phyloP scores from a whole-genome alignment of 2,888 invertebrate species.

The Panopea generosa region DNA sequence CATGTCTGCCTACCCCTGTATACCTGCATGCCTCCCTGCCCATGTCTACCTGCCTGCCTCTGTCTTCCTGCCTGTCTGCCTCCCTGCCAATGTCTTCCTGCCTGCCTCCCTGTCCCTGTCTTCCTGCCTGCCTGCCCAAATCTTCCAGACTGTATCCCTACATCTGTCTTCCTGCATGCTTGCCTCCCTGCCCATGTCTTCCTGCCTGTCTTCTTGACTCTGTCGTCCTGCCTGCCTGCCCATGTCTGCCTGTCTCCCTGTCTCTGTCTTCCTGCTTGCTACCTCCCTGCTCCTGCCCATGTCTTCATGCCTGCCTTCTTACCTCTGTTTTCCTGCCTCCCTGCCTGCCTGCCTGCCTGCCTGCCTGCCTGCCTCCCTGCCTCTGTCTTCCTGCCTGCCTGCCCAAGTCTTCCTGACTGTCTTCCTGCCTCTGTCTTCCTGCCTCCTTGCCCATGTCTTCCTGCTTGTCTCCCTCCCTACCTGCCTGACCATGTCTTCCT shows the following conservation, averaged over 20 bases:
- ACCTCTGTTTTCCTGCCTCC: constrained; percentile 22
- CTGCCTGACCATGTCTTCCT: too few species aligned
- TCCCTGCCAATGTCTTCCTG: constrained; percentile 6
- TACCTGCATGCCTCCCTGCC: too few species aligned
- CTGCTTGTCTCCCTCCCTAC: constrained; percentile 33
- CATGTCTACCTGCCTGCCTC: too few species aligned
- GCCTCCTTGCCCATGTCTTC: constrained; percentile 31
- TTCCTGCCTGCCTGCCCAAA: constrained; percentile 21
- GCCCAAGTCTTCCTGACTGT: constrained; percentile 33
- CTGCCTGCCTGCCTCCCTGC: constrained; percentile 29
- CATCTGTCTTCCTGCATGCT: constrained; percentile 20
- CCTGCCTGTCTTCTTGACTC: constrained; percentile 36
- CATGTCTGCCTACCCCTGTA: too few species aligned
- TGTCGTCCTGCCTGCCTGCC: too few species aligned
- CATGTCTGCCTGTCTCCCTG: too few species aligned
- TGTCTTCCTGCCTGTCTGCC: too few species aligned
- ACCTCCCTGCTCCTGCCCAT: constrained; percentile 25
- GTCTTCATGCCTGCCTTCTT: constrained; percentile 27
- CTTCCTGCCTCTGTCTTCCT: constrained; percentile 32
- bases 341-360: constrained; percentile 30
- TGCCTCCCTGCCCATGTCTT: constrained; percentile 18
- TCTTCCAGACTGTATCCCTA: too few species aligned
- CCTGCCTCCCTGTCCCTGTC: too few species aligned
- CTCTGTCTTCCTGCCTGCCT: too few species aligned
- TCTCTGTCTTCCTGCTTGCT: constrained; percentile 37